These are phyloP conservation scores for Leucopsar rothschildi DNA, from an alignment of 2,113 vertebrate genomes.

Conservation along the genomic window DNA sequence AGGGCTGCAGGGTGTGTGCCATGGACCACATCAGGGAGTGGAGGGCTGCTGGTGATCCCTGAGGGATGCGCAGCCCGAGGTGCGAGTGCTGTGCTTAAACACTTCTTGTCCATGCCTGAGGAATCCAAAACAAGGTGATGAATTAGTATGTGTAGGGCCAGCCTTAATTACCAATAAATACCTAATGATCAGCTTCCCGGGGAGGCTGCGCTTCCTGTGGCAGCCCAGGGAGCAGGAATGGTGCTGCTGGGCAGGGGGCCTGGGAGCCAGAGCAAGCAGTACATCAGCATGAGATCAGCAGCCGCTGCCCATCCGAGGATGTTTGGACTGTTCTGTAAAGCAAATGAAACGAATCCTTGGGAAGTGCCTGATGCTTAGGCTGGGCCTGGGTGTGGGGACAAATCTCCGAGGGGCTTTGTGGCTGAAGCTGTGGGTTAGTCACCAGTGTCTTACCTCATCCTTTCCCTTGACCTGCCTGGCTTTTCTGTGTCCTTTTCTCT, in stretches of 20 bases:
- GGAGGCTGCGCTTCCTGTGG: not conserved
- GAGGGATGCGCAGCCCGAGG: fast-evolving
- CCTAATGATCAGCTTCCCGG: not conserved
- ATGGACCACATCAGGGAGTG: fast-evolving
- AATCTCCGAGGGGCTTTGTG: not conserved
- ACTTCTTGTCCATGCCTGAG: fast-evolving
- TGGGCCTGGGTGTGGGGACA: not conserved
- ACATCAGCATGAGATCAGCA: not conserved
- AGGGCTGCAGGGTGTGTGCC: not conserved
- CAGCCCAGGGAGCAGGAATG: not conserved
- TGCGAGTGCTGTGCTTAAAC: fast-evolving
- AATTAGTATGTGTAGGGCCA: not conserved
- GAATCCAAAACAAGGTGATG: not conserved
- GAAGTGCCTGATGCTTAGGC: not conserved
- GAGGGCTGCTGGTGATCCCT: not conserved
- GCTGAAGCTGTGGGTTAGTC: not conserved
- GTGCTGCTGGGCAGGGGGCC: not conserved
- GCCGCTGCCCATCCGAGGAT: not conserved
- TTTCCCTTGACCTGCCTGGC: not conserved
- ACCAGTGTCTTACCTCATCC: not conserved
- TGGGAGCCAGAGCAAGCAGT: not conserved
- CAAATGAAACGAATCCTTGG: not conserved
- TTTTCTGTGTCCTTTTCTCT: not conserved
- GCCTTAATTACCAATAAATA: not conserved
- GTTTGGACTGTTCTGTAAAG: not conserved